Evolutionary conservation across 2,888 invertebrate species (phyloP).

Genomic region (Apamea anceps): DNA sequence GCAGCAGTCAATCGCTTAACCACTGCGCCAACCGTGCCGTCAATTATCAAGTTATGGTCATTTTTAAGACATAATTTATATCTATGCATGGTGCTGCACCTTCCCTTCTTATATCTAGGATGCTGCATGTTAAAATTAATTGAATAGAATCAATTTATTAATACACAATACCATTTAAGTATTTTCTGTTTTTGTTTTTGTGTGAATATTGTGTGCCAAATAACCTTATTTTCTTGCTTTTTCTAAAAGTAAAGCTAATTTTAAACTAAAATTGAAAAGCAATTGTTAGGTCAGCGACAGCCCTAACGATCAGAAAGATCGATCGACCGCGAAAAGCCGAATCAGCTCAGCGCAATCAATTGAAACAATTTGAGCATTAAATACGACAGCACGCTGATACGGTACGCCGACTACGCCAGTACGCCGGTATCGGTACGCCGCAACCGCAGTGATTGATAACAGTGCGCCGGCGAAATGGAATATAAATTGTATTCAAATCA

Average conservation of each 20-base stretch:
- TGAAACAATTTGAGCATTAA: slow-evolving; percentile 67
- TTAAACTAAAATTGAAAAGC: background rate
- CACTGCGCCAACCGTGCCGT: too few species aligned
- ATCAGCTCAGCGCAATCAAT: slow-evolving; percentile 66
- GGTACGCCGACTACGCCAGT: slow-evolving; percentile 43
- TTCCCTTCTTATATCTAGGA: background rate
- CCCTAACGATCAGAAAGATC: slow-evolving; percentile 56
- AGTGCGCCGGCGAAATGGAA: slow-evolving; percentile 52
- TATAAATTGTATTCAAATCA: slow-evolving; percentile 52
- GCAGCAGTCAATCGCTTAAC: too few species aligned
- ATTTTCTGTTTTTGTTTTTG: too few species aligned
- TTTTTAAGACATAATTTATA: background rate
- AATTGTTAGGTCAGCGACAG: background rate
- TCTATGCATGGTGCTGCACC: background rate
- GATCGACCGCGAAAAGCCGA: slow-evolving; percentile 63
- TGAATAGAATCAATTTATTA: background rate
- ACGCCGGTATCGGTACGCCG: slow-evolving; percentile 56
- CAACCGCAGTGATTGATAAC: slow-evolving; percentile 66
- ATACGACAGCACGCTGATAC: slow-evolving; percentile 57
- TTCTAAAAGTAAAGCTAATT: too few species aligned
- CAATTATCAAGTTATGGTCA: background rate
- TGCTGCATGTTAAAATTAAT: background rate
- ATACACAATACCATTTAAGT: too few species aligned
- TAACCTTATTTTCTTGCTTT: too few species aligned
- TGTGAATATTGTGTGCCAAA: too few species aligned